Evolutionary conservation across 2,797 vertebrate genomes (phyloP), one percentile per base, ranked within the genome.

Genomic region (Acanthiza pusilla): DNA sequence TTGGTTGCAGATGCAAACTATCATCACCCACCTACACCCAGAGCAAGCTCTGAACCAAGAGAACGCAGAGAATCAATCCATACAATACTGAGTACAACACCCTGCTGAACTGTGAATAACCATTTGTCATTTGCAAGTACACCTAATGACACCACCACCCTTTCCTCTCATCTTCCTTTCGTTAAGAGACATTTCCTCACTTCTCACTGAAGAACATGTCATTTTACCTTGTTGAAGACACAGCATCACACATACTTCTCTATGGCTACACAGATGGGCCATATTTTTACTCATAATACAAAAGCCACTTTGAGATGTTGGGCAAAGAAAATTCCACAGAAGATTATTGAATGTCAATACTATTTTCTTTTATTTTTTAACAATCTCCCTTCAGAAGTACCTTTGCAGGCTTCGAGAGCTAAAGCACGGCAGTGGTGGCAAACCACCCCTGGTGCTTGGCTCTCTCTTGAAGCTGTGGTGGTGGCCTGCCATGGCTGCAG

Each of bases 81-180:
- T 20, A 45, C 2, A 2, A 42, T 7, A 26, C 17, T 4, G 27
- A 63, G 29, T 11, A 11, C 53, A 88, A 62, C 20, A 42, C 3
- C 16, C 50, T 17, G 3, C 0, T 79, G 55, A 62, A 58, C 16
- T n/a, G 34, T 23, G 68, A 45, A 14, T 61, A 76, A 45, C 32
- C 16, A 76, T 42, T 8, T 57, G 18, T 23, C 3, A 5, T 42
- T 51, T 70, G 62, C 43, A 80, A 75, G 82, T 17, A 36, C 8
- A 22, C 0, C 0, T 1, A 55, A 29, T 23, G 58, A 82, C n/a
- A 36, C 5, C 26, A 38, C 14, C 25, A 26, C 13, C 19, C 16
- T n/a, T 40, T 51, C 14, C 48, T n/a, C 62, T 70, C 11, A 34
- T 60, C 43, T 54, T 65, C 38, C 51, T 62, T 70, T 67, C 48